Percentiles rank a stretch among this genome's conserved stretches.
phyloP scores from a whole-genome alignment of 2,113 vertebrate genomes.

The Amphiprion percula region DNA sequence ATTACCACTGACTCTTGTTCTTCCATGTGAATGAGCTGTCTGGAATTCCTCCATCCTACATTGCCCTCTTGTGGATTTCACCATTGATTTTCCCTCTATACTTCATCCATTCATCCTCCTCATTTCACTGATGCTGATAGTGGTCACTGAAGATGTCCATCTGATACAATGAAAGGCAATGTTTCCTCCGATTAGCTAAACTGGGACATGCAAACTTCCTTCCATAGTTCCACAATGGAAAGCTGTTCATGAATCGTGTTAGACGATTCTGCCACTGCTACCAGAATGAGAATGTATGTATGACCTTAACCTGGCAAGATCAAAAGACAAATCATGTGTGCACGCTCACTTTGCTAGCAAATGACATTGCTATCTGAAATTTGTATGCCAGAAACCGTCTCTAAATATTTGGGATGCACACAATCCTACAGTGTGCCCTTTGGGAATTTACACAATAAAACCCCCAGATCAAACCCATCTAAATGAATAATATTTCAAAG shows the following conservation, averaged over 20 bases:
- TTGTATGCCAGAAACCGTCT: no score
- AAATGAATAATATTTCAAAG: neutral
- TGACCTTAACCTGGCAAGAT: no score
- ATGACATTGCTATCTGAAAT: no score
- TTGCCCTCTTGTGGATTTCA: conserved; percentile 64
- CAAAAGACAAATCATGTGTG: neutral
- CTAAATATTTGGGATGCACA: no score
- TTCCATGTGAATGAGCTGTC: neutral
- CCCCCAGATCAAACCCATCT: no score
- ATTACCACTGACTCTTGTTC: neutral
- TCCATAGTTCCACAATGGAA: neutral
- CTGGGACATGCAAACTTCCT: neutral
- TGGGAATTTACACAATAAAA: neutral
- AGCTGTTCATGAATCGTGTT: neutral
- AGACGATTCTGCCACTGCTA: neutral
- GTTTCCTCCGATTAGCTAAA: no score
- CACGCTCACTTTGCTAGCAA: no score
- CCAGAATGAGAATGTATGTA: no score
- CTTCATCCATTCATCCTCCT: neutral
- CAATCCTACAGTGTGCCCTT: neutral
- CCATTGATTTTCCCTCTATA: neutral
- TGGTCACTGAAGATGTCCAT: no score
- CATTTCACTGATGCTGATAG: neutral
- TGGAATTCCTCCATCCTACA: conserved; percentile 20
- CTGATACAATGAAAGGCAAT: no score